These are phyloP conservation scores for Arge pagana DNA, from an alignment of 2,888 invertebrate species.

Conservation along the genomic window DNA sequence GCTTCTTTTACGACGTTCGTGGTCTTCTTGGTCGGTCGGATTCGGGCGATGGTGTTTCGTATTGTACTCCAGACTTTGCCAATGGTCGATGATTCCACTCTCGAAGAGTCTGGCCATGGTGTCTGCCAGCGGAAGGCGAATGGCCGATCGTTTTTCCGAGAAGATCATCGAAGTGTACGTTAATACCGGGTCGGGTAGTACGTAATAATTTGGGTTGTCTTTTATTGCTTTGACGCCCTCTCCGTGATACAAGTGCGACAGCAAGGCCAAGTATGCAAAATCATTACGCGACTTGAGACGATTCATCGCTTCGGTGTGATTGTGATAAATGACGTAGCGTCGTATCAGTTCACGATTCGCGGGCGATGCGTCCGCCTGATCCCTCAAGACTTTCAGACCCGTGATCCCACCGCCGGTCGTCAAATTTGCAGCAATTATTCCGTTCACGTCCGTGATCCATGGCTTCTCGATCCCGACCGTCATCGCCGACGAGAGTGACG, in stretches of 20 bases:
- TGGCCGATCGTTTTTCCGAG: neutral
- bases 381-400: constrained; percentile 2
- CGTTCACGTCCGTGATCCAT: neutral
- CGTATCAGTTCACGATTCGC: neutral
- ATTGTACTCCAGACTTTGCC: neutral
- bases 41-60: no score
- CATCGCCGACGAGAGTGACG: neutral
- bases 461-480: neutral
- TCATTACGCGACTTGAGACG: neutral
- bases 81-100: neutral
- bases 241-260: constrained; percentile 2
- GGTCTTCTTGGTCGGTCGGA: no score
- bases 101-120: neutral
- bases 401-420: constrained; percentile 4
- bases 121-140: neutral
- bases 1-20: no score
- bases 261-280: constrained; percentile 7
- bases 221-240: neutral
- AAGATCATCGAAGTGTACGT: constrained; percentile 3
- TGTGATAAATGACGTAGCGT: constrained; percentile 3
- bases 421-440: constrained; percentile 1
- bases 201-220: neutral
- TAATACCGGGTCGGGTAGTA: neutral
- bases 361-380: neutral
- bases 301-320: neutral